Conservation (phyloP, 2,113 vertebrate genomes). For the Corythornis madagascariensis region DNA sequence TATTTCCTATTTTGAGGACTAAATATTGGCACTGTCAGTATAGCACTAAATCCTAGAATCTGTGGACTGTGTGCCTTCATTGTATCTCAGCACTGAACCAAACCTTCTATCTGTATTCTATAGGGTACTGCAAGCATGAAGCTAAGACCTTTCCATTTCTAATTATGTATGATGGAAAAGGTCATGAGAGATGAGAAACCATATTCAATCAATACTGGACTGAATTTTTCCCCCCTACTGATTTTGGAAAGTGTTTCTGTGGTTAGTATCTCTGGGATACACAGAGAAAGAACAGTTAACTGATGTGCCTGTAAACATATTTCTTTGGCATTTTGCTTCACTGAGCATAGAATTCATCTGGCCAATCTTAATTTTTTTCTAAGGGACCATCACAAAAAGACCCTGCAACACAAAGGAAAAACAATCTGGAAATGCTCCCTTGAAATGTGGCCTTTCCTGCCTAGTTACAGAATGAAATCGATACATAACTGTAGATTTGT, state of each 20-base stretch:
- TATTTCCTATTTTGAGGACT: neutral
- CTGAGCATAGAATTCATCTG: slow-evolving; percentile 61
- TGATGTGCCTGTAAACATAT: slow-evolving; percentile 43
- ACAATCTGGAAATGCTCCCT: slow-evolving; percentile 71
- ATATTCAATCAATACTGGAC: slow-evolving; percentile 43
- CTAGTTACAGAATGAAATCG: slow-evolving; percentile 66
- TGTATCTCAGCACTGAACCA: neutral
- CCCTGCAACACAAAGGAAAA: slow-evolving; percentile 28
- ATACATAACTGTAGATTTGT: slow-evolving; percentile 71
- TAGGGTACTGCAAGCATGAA: neutral
- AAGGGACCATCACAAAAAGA: slow-evolving; percentile 56
- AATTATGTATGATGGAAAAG: slow-evolving; percentile 56
- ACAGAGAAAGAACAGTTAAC: slow-evolving; percentile 51
- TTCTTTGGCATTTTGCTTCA: slow-evolving; percentile 71
- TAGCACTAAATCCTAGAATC: neutral
- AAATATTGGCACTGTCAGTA: neutral
- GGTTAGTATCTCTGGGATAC: slow-evolving; percentile 38
- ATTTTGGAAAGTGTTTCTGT: slow-evolving; percentile 36
- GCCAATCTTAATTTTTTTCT: slow-evolving; percentile 61
- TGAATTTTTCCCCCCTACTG: slow-evolving; percentile 24
- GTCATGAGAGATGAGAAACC: slow-evolving; percentile 52
- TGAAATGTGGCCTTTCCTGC: slow-evolving; percentile 71
- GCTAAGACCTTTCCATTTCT: slow-evolving; percentile 65
- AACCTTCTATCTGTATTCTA: slow-evolving; percentile 40
- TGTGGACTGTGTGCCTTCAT: neutral